Evolutionary conservation across 2,797 vertebrate species (phyloP).

Genomic region (Bovichtus variegatus): DNA sequence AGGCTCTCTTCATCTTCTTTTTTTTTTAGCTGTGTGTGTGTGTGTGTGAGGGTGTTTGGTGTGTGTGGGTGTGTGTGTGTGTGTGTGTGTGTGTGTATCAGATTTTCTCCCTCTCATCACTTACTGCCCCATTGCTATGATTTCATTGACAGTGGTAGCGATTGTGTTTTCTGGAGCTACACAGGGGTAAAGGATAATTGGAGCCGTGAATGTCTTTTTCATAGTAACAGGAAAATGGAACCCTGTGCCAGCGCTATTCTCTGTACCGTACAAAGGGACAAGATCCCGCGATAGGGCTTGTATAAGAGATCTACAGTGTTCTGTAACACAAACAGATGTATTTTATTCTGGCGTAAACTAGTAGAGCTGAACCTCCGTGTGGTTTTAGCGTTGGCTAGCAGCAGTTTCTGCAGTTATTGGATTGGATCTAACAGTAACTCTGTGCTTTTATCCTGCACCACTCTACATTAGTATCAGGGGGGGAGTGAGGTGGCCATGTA

Average conservation of each 20-base stretch:
- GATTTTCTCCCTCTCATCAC: constrained; percentile 42
- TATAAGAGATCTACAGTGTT: constrained; percentile 70
- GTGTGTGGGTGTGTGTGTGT: neutral
- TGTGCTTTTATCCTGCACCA: constrained; percentile 42
- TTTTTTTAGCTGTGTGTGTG: constrained; percentile 32
- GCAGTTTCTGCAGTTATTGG: constrained; percentile 29
- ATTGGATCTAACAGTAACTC: constrained; percentile 47
- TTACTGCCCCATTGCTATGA: constrained; percentile 52
- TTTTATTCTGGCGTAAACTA: constrained; percentile 49
- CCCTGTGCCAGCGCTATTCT: constrained; percentile 62
- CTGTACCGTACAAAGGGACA: constrained; percentile 49
- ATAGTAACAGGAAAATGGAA: constrained; percentile 58
- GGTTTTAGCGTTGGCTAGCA: constrained; percentile 39
- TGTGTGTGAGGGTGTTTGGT: too few relatives aligned
- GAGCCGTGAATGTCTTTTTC: constrained; percentile 72
- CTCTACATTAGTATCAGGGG: constrained; percentile 51
- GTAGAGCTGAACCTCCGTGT: constrained; percentile 40
- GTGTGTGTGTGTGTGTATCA: constrained; percentile 12
- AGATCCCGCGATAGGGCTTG: constrained; percentile 60
- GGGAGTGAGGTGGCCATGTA: constrained; percentile 45
- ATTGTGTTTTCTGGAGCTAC: constrained; percentile 64
- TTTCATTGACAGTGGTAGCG: constrained; percentile 69
- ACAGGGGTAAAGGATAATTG: constrained; percentile 76
- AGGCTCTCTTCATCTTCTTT: constrained; percentile 42
- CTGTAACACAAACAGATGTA: constrained; percentile 69